Base-by-base conservation (phyloP, 2,113 vertebrate genomes). In the Poecilia latipinna region DNA sequence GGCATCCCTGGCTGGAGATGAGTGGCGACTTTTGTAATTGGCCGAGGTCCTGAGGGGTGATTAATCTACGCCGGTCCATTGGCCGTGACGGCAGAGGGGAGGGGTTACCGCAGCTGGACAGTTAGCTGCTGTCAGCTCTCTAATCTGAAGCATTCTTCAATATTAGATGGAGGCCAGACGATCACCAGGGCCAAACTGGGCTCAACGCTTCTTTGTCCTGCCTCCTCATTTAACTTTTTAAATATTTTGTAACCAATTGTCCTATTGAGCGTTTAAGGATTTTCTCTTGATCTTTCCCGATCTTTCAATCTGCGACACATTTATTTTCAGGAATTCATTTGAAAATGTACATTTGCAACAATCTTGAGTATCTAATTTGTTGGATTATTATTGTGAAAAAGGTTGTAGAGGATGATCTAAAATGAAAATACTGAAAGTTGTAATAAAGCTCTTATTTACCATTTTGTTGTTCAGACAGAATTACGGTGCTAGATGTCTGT, bases 71-170 rank as follows among this genome's bases (percentile, higher is more conserved):
- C 75, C 61, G 87, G 86, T 88, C 79, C 83, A 91, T 90, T 92
- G 91, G 90, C 87, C 89, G 91, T 92, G 87, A 90, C 61, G 69
- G 82, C 44, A 0, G 70, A 79, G 74, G 80, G 90, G 91, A 85
- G 90, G 92, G 86, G 83, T 90, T 86, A 80, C 67, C 82, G 78
- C 84, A 90, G 85, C 89, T 82, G 85, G 88, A 87, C 91, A 88
- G 90, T 91, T 91, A 89, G 78, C 83, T 57, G 84, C 92, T 91
- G 90, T 93, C 92, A 93, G 79, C 70, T 80, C 77, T 84, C 70
- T 92, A 91, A 91, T 92, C 83, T 83, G 74, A 76, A 80, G 83
- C 91, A 93, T 93, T 91, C 80, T 85, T 93, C 91, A 91, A 72
- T 83, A 89, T 91, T 90, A 93, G 84, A 89, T 54, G 75, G 63